A percentile compares a stretch with the other conserved stretches of the same genome.
Evolutionary conservation across 1,140 invertebrate species (phyloP).

Genomic region (Daktulosphaira vitifoliae): DNA sequence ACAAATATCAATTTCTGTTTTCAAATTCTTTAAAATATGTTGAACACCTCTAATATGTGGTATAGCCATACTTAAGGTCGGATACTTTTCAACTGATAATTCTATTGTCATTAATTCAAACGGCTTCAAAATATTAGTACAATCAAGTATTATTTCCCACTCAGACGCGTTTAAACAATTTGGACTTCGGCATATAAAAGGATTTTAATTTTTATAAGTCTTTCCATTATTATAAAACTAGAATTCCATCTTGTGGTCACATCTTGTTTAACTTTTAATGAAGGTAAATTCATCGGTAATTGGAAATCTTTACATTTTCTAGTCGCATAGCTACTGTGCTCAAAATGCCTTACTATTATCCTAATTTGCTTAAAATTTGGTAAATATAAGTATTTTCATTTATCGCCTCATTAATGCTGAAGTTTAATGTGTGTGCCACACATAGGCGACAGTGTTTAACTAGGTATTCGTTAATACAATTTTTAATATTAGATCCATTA

Average conservation of each 20-base stretch:
- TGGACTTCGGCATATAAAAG: conserved; percentile 4
- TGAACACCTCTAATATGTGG: conserved; percentile 37
- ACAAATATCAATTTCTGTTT: background rate
- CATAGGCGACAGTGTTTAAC: background rate
- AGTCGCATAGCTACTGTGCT: too few species aligned
- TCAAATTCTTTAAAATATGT: background rate
- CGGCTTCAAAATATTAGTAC: background rate
- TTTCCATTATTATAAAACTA: conserved; percentile 29
- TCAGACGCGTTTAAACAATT: conserved; percentile 4
- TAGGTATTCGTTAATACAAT: background rate
- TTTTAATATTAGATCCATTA: too few species aligned
- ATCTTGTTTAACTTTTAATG: too few species aligned
- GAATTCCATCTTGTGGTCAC: too few species aligned
- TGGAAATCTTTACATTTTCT: conserved; percentile 1
- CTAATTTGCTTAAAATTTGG: background rate
- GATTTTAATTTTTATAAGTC: conserved; percentile 10
- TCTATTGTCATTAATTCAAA: conserved; percentile 25
- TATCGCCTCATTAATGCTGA: too few species aligned
- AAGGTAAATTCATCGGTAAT: background rate
- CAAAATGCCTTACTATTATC: background rate
- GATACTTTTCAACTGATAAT: conserved; percentile 39
- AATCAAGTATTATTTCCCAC: conserved; percentile 10
- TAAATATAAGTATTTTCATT: background rate
- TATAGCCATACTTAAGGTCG: conserved; percentile 39
- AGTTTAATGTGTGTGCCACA: background rate